A percentile compares a stretch with the other conserved stretches of the same genome.
Evolutionary conservation across 2,113 vertebrate genomes (phyloP).

Genomic region (Balaeniceps rex): DNA sequence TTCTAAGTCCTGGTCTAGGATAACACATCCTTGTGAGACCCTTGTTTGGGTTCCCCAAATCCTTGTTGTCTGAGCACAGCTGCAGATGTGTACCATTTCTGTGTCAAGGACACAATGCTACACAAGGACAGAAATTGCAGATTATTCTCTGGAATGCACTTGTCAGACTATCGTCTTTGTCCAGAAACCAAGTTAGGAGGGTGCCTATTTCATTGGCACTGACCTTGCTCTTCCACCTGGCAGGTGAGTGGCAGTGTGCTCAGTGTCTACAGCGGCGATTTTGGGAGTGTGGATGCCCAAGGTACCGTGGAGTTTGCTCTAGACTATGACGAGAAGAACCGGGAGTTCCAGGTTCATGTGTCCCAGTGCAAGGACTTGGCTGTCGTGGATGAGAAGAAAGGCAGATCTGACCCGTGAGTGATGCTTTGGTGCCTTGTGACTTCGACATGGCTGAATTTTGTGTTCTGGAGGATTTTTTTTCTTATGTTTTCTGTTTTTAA

Average conservation of each 20-base stretch:
- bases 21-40: background rate
- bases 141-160: background rate
- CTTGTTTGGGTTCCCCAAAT: background rate
- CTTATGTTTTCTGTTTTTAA: background rate
- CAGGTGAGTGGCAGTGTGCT: conserved; percentile 75
- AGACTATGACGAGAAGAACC: conserved; percentile 72
- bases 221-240: background rate
- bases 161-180: background rate
- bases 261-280: conserved; percentile 72
- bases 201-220: background rate
- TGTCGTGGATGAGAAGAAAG: conserved; percentile 72
- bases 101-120: background rate
- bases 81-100: background rate
- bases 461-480: background rate
- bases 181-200: background rate
- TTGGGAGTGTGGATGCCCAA: conserved; percentile 72
- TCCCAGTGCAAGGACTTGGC: conserved; percentile 73
- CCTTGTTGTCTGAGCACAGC: background rate
- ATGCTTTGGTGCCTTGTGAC: background rate
- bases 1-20: background rate
- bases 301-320: conserved; percentile 70
- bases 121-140: background rate
- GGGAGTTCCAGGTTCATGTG: conserved; percentile 72
- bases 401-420: conserved; percentile 75
- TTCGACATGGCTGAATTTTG: background rate